phyloP scores from a whole-genome alignment of 1,140 invertebrate species.

The Penaeus vannamei region DNA sequence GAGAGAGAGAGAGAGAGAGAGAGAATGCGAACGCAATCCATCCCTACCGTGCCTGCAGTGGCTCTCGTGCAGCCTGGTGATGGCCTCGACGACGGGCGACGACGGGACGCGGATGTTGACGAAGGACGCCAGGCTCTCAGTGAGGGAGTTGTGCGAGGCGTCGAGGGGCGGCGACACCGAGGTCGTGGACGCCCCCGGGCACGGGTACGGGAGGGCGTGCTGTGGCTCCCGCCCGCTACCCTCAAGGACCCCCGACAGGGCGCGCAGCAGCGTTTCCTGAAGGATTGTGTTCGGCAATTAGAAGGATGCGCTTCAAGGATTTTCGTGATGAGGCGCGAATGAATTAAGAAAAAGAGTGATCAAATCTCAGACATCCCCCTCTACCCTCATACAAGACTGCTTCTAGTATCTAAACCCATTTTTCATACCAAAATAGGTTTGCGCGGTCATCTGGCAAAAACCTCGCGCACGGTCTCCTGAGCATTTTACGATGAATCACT shows the following conservation, averaged over 20 bases:
- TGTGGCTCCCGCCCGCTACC: conserved; percentile 44
- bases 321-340: neutral
- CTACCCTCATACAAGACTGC: too few relatives aligned
- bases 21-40: too few relatives aligned
- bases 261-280: conserved; percentile 39
- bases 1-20: conserved; percentile 8
- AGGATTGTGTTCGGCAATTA: too few relatives aligned
- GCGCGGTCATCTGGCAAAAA: neutral
- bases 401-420: neutral
- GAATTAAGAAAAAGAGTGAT: too few relatives aligned
- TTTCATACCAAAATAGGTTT: neutral
- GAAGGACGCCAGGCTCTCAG: conserved; percentile 53
- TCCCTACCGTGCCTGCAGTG: conserved; percentile 52
- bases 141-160: conserved; percentile 46
- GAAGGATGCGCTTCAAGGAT: neutral
- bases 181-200: conserved; percentile 21
- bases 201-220: conserved; percentile 44
- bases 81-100: conserved; percentile 51
- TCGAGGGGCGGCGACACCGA: conserved; percentile 33
- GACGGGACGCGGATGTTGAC: conserved; percentile 54
- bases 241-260: conserved; percentile 45
- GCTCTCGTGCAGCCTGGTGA: conserved; percentile 49
- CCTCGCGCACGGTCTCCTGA: neutral
- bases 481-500: neutral
- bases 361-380: too few relatives aligned